Evolutionary conservation across 2,113 vertebrate genomes (phyloP), one percentile per base, ranked within the genome.

Genomic region (Dipodomys spectabilis): DNA sequence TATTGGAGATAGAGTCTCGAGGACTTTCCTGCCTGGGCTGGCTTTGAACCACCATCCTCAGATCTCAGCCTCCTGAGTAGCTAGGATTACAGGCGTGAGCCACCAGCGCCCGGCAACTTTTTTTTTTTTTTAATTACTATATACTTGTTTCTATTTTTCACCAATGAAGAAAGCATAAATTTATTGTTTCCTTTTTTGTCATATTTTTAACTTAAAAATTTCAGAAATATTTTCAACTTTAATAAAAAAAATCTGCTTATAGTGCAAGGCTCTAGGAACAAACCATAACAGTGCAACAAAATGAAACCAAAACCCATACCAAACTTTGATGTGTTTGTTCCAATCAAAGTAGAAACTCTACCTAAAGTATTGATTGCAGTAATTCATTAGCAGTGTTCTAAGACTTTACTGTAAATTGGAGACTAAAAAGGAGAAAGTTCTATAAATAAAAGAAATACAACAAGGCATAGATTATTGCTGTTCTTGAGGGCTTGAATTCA

Each of bases 81-180:
- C 39, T 39, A 39, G 39, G 39, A 39, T 39, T 39, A 39, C 39
- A 39, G 39, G 39, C 3, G 39, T 39, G 39, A 39, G 39, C 39
- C 39, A 39, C 39, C 8, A 9, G 9, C 49, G 9, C 49, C 12
- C 10, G 12, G 53, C 11, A 57, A 57, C 53, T 18, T 73, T 11
- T 20, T 95, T 88, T 95, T 88, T 57, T 77, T 95, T 93, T 93
- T 75, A 79, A 89, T 57, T 57, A 18, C 53, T 13, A 57, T 57
- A 57, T 57, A 57, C 15, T 57, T 57, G 62, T 64, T 64, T 64
- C 62, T 25, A 23, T 64, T 64, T 25, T 64, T 95, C 81, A 90
- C 16, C 28, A 81, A 86, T 75, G 19, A 93, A 93, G 30, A 94
- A 92, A 83, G 32, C 65, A 85, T 71, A n/a, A 95, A 82, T 62